These are phyloP conservation scores for Labia minor DNA, from an alignment of 2,888 invertebrate species.

Conservation along the genomic window DNA sequence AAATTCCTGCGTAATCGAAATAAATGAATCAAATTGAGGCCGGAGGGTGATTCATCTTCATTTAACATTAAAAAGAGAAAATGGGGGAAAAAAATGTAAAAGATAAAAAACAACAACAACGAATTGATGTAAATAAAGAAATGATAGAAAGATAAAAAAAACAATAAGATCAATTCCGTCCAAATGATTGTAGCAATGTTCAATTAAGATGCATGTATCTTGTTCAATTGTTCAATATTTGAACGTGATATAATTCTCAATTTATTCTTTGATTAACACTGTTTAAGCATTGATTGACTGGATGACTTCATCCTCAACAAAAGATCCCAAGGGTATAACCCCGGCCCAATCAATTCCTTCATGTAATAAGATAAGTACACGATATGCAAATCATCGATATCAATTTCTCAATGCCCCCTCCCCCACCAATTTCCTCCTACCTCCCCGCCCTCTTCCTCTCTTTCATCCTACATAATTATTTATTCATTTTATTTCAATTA, in stretches of 20 bases:
- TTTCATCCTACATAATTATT: too few species aligned
- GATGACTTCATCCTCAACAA: background rate
- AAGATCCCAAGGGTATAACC: background rate
- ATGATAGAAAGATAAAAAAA: background rate
- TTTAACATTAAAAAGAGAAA: too few species aligned
- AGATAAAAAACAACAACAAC: too few species aligned
- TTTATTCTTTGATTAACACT: background rate
- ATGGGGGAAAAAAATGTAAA: too few species aligned
- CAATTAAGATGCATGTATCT: background rate
- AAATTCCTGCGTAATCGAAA: too few species aligned
- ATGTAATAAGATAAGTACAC: background rate
- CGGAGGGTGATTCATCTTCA: too few species aligned
- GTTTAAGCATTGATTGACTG: background rate
- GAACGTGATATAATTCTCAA: conserved; percentile 8
- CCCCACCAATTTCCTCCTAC: background rate
- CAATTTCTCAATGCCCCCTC: background rate
- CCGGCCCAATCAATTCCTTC: background rate
- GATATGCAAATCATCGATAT: background rate
- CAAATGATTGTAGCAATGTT: background rate
- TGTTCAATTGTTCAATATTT: conserved; percentile 13
- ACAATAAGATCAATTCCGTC: too few species aligned
- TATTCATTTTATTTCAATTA: too few species aligned
- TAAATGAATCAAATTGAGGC: too few species aligned
- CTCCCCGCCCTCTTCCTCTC: background rate
- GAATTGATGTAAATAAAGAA: background rate